Evolutionary conservation across 2,888 invertebrate genomes (phyloP).

Genomic region (Acleris sparsana): DNA sequence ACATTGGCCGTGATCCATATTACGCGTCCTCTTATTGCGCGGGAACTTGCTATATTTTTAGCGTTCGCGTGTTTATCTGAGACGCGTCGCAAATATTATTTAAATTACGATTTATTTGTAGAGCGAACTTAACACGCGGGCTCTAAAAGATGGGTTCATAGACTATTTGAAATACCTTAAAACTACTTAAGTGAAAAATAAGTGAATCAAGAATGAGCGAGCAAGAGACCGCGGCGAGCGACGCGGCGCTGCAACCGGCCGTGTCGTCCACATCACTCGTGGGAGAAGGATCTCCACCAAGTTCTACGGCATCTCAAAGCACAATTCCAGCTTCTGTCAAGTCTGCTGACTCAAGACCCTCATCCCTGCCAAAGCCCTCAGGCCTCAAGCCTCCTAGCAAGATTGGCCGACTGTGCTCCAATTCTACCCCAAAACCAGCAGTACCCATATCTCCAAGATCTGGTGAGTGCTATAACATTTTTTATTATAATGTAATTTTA

Average conservation of each 20-base stretch:
- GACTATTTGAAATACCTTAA: conserved; percentile 38
- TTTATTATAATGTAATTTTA: neutral
- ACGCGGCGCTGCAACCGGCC: conserved; percentile 51
- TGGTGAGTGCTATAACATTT: conserved; percentile 62
- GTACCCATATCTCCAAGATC: conserved; percentile 84
- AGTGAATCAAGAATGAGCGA: conserved; percentile 72
- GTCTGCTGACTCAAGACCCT: conserved; percentile 60
- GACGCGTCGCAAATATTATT: conserved; percentile 54
- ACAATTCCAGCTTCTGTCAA: conserved; percentile 45
- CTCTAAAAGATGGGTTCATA: conserved; percentile 43
- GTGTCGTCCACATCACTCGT: conserved; percentile 67
- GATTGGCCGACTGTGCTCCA: conserved; percentile 87
- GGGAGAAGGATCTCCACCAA: conserved; percentile 58
- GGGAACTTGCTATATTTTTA: conserved; percentile 80
- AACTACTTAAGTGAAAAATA: conserved; percentile 48
- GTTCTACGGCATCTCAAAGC: conserved; percentile 55
- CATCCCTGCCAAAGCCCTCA: conserved; percentile 81
- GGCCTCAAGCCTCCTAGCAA: conserved; percentile 86
- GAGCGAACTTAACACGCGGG: conserved; percentile 28
- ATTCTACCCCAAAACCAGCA: conserved; percentile 86
- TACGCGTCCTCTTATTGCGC: conserved; percentile 75
- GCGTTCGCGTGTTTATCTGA: conserved; percentile 66
- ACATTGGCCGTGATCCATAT: conserved; percentile 82
- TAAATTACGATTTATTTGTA: conserved; percentile 34
- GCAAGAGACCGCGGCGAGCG: conserved; percentile 57